Evolutionary conservation across 1,140 invertebrate genomes (phyloP).

Genomic region (Chelonus insularis): DNA sequence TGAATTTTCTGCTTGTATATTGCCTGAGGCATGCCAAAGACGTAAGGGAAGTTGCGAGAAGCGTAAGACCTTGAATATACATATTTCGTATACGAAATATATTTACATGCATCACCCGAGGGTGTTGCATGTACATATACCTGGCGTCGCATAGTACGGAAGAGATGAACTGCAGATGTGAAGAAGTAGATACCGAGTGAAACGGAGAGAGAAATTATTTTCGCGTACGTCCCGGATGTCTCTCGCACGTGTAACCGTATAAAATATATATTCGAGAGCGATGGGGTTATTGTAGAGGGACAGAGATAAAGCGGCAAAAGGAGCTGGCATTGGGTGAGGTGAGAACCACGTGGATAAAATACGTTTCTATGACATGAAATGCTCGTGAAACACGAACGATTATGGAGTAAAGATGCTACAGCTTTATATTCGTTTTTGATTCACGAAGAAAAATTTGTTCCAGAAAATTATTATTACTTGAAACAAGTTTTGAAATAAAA

Average conservation of each 20-base stretch:
- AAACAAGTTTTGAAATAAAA: too few relatives aligned
- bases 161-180: background rate
- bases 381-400: background rate
- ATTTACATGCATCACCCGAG: slow-evolving; percentile 1
- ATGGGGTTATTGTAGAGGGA: background rate
- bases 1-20: background rate
- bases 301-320: background rate
- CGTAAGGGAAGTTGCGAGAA: background rate
- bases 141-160: background rate
- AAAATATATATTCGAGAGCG: slow-evolving; percentile 1
- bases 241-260: background rate
- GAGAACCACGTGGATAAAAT: background rate
- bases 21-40: slow-evolving; percentile 1
- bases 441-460: too few relatives aligned
- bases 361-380: background rate
- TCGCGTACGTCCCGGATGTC: background rate
- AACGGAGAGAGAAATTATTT: background rate
- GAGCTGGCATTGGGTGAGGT: background rate
- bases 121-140: background rate
- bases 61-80: slow-evolving; percentile 9
- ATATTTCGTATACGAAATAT: background rate
- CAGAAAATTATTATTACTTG: too few relatives aligned
- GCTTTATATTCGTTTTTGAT: too few relatives aligned
- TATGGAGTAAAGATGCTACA: background rate
- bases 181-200: background rate